These are phyloP conservation scores for Oophaga pumilio DNA, from an alignment of 2,113 vertebrate species.

Conservation along the genomic window DNA sequence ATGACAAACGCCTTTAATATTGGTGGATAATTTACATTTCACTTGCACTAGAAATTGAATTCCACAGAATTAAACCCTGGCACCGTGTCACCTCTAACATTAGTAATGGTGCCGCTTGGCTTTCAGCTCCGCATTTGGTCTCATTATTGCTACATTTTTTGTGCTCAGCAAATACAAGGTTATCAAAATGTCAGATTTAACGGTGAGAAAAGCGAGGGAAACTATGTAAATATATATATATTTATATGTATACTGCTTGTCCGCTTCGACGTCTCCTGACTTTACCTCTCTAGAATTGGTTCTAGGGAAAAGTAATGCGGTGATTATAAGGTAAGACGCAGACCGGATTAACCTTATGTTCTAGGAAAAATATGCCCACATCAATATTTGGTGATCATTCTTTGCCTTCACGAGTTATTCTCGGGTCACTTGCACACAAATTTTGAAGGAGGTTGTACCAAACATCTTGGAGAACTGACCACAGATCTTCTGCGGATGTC, in stretches of 20 bases:
- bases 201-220: neutral
- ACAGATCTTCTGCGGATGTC: too few relatives aligned
- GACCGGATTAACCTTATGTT: too few relatives aligned
- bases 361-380: too few relatives aligned
- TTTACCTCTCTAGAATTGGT: neutral
- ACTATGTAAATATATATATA: neutral
- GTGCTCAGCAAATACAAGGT: neutral
- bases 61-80: neutral
- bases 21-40: neutral
- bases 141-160: conserved; percentile 11
- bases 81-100: neutral
- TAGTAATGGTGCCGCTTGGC: neutral
- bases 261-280: neutral
- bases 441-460: too few relatives aligned
- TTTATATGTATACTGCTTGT: neutral
- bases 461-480: too few relatives aligned
- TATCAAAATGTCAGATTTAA: conserved; percentile 30
- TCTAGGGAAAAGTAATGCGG: neutral
- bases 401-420: too few relatives aligned
- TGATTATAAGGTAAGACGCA: neutral
- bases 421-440: too few relatives aligned
- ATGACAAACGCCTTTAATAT: conserved; percentile 35
- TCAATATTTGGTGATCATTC: too few relatives aligned
- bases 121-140: neutral
- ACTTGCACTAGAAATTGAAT: neutral